Conservation (phyloP, 2,888 invertebrate genomes). For the Phrixothrix hirtus region DNA sequence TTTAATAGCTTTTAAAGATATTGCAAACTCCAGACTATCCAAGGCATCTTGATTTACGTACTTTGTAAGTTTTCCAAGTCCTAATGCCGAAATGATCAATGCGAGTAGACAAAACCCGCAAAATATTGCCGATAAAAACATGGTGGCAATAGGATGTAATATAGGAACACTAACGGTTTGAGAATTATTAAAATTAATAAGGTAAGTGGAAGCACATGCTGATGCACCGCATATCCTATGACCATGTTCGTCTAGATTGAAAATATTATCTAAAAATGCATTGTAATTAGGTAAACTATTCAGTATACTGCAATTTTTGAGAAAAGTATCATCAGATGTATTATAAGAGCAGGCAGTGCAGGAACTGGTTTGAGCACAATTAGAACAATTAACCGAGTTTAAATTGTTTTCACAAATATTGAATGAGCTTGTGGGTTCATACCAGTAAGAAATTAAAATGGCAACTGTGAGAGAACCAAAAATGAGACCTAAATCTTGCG, state of each 20-base stretch:
- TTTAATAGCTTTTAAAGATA: slow-evolving; percentile 57
- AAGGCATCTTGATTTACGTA: slow-evolving; percentile 61
- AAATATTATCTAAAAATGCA: slow-evolving; percentile 57
- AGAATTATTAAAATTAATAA: slow-evolving; percentile 27
- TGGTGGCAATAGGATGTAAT: slow-evolving; percentile 50
- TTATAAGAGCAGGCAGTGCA: slow-evolving; percentile 21
- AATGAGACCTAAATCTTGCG: slow-evolving; percentile 63
- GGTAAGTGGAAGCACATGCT: slow-evolving; percentile 57
- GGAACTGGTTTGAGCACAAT: slow-evolving; percentile 21
- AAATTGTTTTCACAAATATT: slow-evolving; percentile 1
- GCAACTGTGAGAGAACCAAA: slow-evolving; percentile 61
- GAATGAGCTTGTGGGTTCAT: not conserved
- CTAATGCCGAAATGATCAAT: slow-evolving; percentile 54
- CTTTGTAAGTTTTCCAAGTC: slow-evolving; percentile 60
- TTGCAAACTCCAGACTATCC: slow-evolving; percentile 55
- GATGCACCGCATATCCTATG: slow-evolving; percentile 63
- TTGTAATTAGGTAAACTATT: slow-evolving; percentile 32
- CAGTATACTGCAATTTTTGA: slow-evolving; percentile 15
- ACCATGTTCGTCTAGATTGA: slow-evolving; percentile 60
- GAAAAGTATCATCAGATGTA: slow-evolving; percentile 14
- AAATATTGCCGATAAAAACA: slow-evolving; percentile 53
- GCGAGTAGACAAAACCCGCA: slow-evolving; percentile 56
- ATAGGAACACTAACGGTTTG: slow-evolving; percentile 38
- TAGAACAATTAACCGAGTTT: slow-evolving; percentile 14
- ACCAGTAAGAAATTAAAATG: slow-evolving; percentile 45